Conservation (phyloP, 2,888 invertebrate species). For the Drosophila helvetica region DNA sequence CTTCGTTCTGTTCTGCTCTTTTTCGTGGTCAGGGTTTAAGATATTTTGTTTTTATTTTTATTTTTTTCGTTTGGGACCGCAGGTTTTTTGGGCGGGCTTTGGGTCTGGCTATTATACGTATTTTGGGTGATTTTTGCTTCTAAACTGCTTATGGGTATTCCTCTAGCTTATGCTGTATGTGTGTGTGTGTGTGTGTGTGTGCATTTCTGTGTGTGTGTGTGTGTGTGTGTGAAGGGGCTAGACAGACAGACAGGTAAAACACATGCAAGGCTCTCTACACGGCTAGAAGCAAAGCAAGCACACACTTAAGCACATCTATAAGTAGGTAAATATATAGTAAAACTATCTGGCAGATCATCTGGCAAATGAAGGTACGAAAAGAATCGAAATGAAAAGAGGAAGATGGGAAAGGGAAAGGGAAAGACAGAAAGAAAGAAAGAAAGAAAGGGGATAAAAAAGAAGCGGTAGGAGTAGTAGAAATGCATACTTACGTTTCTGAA, state of each 20-base stretch:
- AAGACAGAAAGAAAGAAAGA: slow-evolving; percentile 43
- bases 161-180: neutral
- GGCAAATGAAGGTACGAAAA: slow-evolving; percentile 17
- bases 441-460: slow-evolving; percentile 40
- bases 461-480: slow-evolving; percentile 30
- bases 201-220: neutral
- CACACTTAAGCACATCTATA: slow-evolving; percentile 40
- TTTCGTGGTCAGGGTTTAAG: slow-evolving; percentile 1
- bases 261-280: slow-evolving; percentile 26
- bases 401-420: slow-evolving; percentile 3
- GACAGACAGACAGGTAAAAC: slow-evolving; percentile 11
- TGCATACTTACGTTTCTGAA: slow-evolving; percentile 24
- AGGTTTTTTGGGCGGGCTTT: neutral
- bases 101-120: neutral
- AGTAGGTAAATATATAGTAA: slow-evolving; percentile 7
- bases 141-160: slow-evolving; percentile 1
- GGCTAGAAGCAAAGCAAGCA: slow-evolving; percentile 31
- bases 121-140: neutral
- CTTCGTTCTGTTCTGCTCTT: slow-evolving; percentile 12
- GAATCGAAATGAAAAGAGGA: slow-evolving; percentile 12
- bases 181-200: neutral
- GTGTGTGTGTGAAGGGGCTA: neutral
- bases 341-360: slow-evolving; percentile 25
- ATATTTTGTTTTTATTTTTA: slow-evolving; percentile 15
- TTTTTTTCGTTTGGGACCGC: neutral